Evolutionary conservation across 2,888 invertebrate species (phyloP).

Genomic region (Ctena decussata): DNA sequence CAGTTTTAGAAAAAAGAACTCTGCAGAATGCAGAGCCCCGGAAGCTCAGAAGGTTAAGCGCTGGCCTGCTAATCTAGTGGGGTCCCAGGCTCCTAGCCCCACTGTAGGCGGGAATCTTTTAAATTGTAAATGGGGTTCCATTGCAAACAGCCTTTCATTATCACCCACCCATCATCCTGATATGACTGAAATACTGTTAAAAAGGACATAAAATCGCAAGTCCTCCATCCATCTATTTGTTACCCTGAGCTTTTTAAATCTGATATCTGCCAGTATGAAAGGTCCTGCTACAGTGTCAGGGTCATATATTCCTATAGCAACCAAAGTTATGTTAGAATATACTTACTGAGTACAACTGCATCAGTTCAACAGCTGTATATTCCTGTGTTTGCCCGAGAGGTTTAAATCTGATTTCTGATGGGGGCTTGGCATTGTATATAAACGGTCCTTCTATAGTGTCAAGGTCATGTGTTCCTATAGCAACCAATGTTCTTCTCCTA

Average conservation of each 20-base stretch:
- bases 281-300: slow-evolving; percentile 95
- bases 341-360: slow-evolving; percentile 94
- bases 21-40: no score
- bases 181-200: no score
- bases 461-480: slow-evolving; percentile 99
- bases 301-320: slow-evolving; percentile 99
- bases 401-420: slow-evolving; percentile 94
- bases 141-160: no score
- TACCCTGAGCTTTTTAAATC: slow-evolving; percentile 97
- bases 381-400: slow-evolving; percentile 96
- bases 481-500: slow-evolving; percentile 95
- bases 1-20: no score
- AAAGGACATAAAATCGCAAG: no score
- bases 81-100: no score
- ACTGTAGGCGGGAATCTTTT: no score
- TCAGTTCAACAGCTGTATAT: slow-evolving; percentile 94
- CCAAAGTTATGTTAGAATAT: slow-evolving; percentile 90
- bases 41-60: no score
- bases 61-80: no score
- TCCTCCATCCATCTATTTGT: no score
- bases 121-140: no score
- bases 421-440: slow-evolving; percentile 95
- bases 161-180: no score
- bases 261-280: slow-evolving; percentile 95
- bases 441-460: slow-evolving; percentile 96